phyloP scores from a whole-genome alignment of 2,113 vertebrate species.

The Dromas ardeola region DNA sequence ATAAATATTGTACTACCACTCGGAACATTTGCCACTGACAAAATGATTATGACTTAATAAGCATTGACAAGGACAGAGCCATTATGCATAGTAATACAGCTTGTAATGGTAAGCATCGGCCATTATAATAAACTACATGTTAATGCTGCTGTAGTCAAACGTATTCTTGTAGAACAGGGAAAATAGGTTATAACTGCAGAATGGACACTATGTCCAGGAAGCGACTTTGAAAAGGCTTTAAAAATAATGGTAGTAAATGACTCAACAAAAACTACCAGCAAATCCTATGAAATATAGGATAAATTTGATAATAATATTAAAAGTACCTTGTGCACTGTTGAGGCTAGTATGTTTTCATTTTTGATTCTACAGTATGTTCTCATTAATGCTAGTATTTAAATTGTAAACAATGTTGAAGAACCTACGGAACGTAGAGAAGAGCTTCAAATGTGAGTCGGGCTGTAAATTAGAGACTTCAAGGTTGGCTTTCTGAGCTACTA shows the following conservation, averaged over 20 bases:
- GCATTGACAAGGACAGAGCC: slow-evolving; percentile 29
- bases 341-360: background rate
- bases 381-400: background rate
- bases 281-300: background rate
- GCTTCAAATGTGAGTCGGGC: background rate
- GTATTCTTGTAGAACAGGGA: background rate
- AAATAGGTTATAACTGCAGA: background rate
- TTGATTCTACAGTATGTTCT: background rate
- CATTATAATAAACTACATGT: background rate
- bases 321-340: background rate
- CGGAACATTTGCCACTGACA: slow-evolving; percentile 6
- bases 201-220: background rate
- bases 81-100: background rate
- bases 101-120: background rate
- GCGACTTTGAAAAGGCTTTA: background rate
- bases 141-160: background rate
- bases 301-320: background rate
- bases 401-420: background rate
- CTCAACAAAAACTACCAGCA: background rate
- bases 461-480: background rate
- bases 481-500: background rate
- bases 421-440: background rate
- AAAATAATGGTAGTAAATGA: background rate
- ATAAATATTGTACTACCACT: slow-evolving; percentile 24
- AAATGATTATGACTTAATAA: slow-evolving; percentile 11